A percentile compares a stretch with the other conserved stretches of the same genome.
Conservation (phyloP, 2,888 invertebrate genomes). For the Melinaea marsaeus region DNA sequence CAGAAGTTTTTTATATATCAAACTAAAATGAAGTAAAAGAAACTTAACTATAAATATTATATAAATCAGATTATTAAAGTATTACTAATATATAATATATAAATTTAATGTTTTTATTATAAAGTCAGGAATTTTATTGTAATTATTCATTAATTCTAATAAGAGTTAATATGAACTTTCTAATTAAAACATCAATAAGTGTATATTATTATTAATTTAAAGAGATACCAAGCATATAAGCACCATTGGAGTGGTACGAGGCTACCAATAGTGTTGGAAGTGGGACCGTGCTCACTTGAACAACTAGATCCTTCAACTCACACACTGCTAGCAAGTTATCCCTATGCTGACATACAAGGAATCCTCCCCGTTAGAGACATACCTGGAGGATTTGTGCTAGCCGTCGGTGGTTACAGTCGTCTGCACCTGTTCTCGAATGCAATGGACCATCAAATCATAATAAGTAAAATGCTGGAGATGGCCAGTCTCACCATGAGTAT, state of each 20-base stretch:
- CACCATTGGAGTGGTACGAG: conserved; percentile 97
- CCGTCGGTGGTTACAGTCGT: conserved; percentile 93
- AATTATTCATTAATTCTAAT: no score
- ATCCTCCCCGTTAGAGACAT: conserved; percentile 87
- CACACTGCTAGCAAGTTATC: conserved; percentile 82
- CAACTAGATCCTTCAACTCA: conserved; percentile 94
- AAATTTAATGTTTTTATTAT: no score
- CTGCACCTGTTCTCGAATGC: conserved; percentile 92
- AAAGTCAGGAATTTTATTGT: no score
- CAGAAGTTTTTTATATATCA: no score
- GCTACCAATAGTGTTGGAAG: conserved; percentile 91
- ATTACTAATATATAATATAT: no score
- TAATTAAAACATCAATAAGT: conserved; percentile 2
- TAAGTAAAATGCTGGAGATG: conserved; percentile 90
- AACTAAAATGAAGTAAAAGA: no score
- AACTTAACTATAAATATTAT: no score
- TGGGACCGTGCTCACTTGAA: conserved; percentile 94
- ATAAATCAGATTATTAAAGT: no score
- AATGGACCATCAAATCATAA: conserved; percentile 90
- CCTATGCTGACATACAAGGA: conserved; percentile 70
- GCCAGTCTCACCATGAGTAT: conserved; percentile 89
- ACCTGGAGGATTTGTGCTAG: conserved; percentile 94
- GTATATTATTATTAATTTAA: conserved; percentile 27
- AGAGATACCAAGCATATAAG: conserved; percentile 94
- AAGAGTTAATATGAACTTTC: background rate